A percentile compares a stretch with the other conserved stretches of the same genome.
These are phyloP conservation scores for Catagonus wagneri DNA, from an alignment of 2,113 vertebrate species.

Conservation along the genomic window DNA sequence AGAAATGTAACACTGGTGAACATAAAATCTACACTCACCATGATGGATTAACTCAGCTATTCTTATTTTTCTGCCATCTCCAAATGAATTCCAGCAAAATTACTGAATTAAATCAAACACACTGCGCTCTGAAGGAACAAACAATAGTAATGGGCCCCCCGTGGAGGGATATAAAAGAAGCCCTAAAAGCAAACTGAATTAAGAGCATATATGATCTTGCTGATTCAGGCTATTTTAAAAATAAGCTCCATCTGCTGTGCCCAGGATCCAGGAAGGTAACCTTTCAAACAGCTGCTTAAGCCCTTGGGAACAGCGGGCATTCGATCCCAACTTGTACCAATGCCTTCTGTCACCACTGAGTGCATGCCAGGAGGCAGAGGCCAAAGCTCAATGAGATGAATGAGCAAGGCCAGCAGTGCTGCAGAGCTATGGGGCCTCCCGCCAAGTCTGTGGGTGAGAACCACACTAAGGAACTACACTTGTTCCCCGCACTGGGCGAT, in stretches of 20 bases:
- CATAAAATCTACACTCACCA: neutral
- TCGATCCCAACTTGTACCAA: fast-evolving
- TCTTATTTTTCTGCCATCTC: neutral
- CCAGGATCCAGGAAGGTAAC: neutral
- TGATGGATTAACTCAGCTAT: neutral
- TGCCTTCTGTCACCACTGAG: neutral
- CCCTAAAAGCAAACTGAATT: slow-evolving; percentile 18
- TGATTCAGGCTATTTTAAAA: slow-evolving; percentile 37
- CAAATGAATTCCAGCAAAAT: slow-evolving; percentile 32
- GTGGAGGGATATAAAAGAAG: neutral
- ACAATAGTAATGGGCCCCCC: neutral
- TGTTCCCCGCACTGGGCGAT: fast-evolving
- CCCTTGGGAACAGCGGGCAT: neutral
- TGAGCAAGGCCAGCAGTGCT: neutral
- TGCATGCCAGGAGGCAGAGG: neutral
- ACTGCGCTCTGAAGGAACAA: neutral
- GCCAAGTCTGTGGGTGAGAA: neutral
- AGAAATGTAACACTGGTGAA: neutral
- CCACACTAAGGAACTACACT: neutral
- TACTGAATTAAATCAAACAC: neutral
- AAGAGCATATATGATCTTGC: slow-evolving; percentile 24
- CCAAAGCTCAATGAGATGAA: neutral
- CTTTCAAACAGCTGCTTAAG: neutral
- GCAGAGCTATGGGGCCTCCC: neutral
- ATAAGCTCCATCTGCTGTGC: neutral